Conservation (phyloP, 2,888 invertebrate species). For the Notocelia uddmanniana region DNA sequence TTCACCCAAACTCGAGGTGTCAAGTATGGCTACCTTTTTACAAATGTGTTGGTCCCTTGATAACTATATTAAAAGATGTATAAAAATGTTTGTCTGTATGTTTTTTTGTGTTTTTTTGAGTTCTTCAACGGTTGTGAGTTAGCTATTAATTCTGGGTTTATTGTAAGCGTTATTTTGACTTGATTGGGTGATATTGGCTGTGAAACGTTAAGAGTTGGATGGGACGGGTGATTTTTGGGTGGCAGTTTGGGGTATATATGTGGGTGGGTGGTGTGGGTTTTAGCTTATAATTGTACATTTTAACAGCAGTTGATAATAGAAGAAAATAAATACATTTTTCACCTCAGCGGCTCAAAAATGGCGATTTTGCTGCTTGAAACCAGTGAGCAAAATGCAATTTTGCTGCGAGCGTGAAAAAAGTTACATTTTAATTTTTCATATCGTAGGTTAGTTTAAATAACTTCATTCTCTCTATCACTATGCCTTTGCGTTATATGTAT, state of each 20-base stretch:
- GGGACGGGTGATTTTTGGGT: not conserved
- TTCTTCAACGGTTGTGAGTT: conserved; percentile 8
- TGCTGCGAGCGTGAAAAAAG: no score
- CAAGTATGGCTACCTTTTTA: conserved; percentile 47
- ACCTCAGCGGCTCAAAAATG: no score
- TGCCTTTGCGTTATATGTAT: no score
- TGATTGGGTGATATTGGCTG: conserved; percentile 23
- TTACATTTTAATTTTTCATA: no score
- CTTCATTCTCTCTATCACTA: no score
- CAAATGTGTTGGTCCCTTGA: conserved; percentile 41
- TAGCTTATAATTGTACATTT: not conserved
- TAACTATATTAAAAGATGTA: conserved; percentile 45
- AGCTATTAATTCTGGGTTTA: conserved; percentile 41
- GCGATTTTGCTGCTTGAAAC: no score
- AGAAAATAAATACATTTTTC: no score
- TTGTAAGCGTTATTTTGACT: conserved; percentile 20
- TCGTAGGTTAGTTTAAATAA: no score
- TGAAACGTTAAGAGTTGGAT: not conserved
- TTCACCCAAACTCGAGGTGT: conserved; percentile 32
- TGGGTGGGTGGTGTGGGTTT: not conserved
- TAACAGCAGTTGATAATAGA: not conserved
- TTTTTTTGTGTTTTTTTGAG: conserved; percentile 37
- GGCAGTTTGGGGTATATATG: not conserved
- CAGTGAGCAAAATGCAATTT: no score
- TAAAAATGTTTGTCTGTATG: conserved; percentile 42